phyloP scores from a whole-genome alignment of 2,113 vertebrate genomes.

The Nothocercus nigrocapillus region DNA sequence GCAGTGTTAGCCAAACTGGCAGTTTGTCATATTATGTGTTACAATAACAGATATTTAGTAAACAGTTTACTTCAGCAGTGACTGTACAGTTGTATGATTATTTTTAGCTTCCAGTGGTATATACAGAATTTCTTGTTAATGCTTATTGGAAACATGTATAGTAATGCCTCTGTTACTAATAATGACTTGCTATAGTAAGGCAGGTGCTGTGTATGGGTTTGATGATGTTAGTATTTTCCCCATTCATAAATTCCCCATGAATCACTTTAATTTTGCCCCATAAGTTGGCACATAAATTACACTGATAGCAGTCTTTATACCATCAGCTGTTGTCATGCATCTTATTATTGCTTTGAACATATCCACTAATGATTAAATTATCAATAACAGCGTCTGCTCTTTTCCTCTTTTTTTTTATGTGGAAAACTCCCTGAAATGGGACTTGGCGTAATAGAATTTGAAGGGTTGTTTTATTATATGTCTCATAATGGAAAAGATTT shows the following conservation, averaged over 20 bases:
- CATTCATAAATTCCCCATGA: background rate
- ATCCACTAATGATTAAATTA: background rate
- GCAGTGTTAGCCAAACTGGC: conserved; percentile 42
- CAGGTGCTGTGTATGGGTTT: background rate
- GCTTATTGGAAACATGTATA: conserved; percentile 51
- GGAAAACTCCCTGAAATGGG: background rate
- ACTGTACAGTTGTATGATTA: conserved; percentile 57
- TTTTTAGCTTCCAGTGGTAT: conserved; percentile 49
- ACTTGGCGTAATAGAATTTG: background rate
- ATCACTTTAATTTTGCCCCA: background rate
- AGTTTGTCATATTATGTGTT: conserved; percentile 38
- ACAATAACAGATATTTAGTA: conserved; percentile 61
- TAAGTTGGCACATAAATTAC: conserved; percentile 9
- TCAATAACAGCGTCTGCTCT: background rate
- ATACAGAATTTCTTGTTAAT: conserved; percentile 40
- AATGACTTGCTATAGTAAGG: conserved; percentile 35
- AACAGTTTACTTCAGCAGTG: conserved; percentile 48
- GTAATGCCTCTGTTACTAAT: conserved; percentile 21
- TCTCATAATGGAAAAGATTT: background rate
- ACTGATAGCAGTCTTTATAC: background rate
- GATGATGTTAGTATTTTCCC: background rate
- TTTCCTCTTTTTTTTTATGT: background rate
- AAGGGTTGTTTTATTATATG: background rate
- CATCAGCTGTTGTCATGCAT: background rate
- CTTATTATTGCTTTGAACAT: background rate